These are phyloP conservation scores for Cabera pusaria DNA, from an alignment of 2,888 invertebrate species.

Conservation along the genomic window DNA sequence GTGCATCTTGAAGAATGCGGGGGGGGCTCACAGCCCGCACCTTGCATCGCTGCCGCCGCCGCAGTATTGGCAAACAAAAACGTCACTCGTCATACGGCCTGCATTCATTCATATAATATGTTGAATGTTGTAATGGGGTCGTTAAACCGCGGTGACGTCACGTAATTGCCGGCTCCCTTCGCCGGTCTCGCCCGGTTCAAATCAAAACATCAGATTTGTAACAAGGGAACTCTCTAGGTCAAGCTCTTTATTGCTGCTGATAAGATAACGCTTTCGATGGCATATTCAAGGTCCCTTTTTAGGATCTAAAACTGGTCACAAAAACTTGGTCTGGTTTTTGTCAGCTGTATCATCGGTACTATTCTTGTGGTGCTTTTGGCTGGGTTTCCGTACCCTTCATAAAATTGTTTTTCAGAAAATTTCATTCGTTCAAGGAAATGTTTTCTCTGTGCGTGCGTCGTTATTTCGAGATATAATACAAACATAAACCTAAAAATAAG, in stretches of 20 bases:
- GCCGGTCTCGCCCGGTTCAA: conserved; percentile 64
- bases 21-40: conserved; percentile 37
- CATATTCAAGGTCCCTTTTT: too few relatives aligned
- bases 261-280: conserved; percentile 23
- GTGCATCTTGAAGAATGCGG: conserved; percentile 16
- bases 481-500: too few relatives aligned
- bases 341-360: too few relatives aligned
- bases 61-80: conserved; percentile 61
- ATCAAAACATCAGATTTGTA: conserved; percentile 81
- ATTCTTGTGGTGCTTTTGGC: too few relatives aligned
- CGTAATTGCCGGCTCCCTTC: conserved; percentile 81
- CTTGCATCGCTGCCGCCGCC: conserved; percentile 40
- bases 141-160: conserved; percentile 81
- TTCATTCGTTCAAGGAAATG: too few relatives aligned
- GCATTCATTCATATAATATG: conserved; percentile 81
- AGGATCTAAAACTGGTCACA: too few relatives aligned
- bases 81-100: conserved; percentile 74
- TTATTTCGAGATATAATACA: too few relatives aligned
- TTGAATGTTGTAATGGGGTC: conserved; percentile 80
- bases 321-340: too few relatives aligned
- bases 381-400: too few relatives aligned
- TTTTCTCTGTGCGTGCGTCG: too few relatives aligned
- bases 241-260: conserved; percentile 63
- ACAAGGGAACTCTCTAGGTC: conserved; percentile 81
- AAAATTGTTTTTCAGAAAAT: too few relatives aligned